phyloP scores from a whole-genome alignment of 64 coral and sea anemone species.

The Montipora cactus region DNA sequence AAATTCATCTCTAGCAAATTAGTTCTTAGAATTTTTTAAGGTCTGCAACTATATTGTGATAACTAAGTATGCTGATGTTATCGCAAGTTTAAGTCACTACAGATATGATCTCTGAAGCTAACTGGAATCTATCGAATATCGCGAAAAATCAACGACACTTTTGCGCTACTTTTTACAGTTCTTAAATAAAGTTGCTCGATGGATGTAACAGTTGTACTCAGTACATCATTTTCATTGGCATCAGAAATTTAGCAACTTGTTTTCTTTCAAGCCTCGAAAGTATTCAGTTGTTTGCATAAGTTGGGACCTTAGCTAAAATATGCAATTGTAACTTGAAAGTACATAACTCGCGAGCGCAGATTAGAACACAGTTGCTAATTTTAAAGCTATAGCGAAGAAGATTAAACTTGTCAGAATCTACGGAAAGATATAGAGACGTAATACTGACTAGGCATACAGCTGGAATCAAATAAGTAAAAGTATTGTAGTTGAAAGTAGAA shows the following conservation, averaged over 20 bases:
- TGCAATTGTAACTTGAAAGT: background rate
- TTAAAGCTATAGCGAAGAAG: background rate
- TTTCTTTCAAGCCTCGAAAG: background rate
- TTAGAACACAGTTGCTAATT: background rate
- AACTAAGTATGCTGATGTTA: background rate
- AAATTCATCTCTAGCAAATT: background rate
- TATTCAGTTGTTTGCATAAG: conserved; percentile 14
- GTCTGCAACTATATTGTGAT: background rate
- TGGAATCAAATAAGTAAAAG: background rate
- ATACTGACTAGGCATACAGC: background rate
- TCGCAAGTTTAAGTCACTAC: background rate
- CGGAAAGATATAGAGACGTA: background rate
- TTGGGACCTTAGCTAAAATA: background rate
- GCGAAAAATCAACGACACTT: background rate
- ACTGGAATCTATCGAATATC: background rate
- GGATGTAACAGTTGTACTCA: background rate
- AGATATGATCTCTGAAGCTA: background rate
- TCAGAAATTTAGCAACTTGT: background rate
- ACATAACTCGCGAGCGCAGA: background rate
- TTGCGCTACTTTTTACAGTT: background rate
- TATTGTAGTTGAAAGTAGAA: background rate
- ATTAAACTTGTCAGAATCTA: background rate
- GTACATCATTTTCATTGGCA: background rate
- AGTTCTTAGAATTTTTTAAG: background rate
- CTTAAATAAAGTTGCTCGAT: background rate